Conservation (phyloP, 2,888 invertebrate genomes). For the Cheilosia pagana region DNA sequence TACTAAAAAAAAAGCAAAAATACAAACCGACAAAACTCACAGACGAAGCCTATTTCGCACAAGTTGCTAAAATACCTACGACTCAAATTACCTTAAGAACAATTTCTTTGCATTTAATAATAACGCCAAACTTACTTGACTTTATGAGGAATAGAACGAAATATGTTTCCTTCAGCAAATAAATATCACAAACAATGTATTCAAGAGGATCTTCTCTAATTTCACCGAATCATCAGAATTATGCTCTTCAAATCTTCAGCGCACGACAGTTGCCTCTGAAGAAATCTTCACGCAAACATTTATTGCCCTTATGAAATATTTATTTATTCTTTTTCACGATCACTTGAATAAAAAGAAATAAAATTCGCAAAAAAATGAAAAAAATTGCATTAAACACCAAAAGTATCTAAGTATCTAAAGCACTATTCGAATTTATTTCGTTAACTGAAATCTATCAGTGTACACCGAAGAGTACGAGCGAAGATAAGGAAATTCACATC, state of each 20-base stretch:
- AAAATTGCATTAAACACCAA: constrained; percentile 23
- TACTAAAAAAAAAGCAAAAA: neutral
- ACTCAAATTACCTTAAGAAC: neutral
- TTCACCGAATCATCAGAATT: constrained; percentile 60
- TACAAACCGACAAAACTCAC: neutral
- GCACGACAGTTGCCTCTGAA: constrained; percentile 25
- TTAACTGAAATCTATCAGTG: constrained; percentile 46
- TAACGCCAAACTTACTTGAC: constrained; percentile 55
- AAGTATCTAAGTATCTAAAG: constrained; percentile 22
- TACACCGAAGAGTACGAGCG: constrained; percentile 55
- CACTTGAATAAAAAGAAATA: constrained; percentile 3
- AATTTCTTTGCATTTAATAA: neutral
- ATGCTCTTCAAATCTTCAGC: constrained; percentile 20
- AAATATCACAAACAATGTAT: constrained; percentile 49
- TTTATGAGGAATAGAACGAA: constrained; percentile 17
- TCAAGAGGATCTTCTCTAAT: constrained; percentile 46
- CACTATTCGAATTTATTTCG: constrained; percentile 40
- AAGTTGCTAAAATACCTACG: neutral
- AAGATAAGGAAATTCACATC: constrained; percentile 65
- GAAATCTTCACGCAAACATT: neutral
- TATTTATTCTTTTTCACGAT: constrained; percentile 8
- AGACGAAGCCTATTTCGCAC: neutral
- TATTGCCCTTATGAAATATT: neutral
- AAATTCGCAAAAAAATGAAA: constrained; percentile 6
- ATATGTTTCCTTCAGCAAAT: constrained; percentile 54